Percentiles rank a stretch among this genome's conserved stretches.
Conservation (phyloP, 2,113 vertebrate species). For the Salvelinus fontinalis region DNA sequence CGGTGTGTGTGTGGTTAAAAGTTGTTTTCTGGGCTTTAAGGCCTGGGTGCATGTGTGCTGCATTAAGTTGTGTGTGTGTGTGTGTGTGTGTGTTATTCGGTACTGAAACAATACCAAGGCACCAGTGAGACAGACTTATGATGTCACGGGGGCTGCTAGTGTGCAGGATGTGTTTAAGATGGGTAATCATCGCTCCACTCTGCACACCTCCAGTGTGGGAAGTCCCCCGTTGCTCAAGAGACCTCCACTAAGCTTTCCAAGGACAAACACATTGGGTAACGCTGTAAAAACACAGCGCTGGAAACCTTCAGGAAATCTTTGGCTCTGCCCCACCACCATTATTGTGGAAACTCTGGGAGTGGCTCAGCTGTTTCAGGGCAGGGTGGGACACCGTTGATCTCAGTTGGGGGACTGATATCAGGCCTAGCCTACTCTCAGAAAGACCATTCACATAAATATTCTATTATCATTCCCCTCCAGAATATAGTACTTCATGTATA, state of each 20-base stretch:
- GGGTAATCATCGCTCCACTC: slow-evolving; percentile 50
- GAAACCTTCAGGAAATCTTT: slow-evolving; percentile 53
- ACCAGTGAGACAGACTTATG: slow-evolving; percentile 41
- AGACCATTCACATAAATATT: too few relatives aligned
- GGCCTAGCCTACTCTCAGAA: too few relatives aligned
- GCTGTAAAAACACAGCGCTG: slow-evolving; percentile 55
- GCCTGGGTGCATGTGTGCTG: neutral
- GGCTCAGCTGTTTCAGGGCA: slow-evolving; percentile 24
- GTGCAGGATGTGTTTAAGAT: slow-evolving; percentile 59
- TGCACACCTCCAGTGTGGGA: slow-evolving; percentile 42
- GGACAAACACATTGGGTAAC: slow-evolving; percentile 48
- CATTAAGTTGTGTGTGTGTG: neutral
- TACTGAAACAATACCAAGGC: slow-evolving; percentile 45
- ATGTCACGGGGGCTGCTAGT: slow-evolving; percentile 56
- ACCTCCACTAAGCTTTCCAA: slow-evolving; percentile 41
- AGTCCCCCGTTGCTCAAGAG: slow-evolving; percentile 30
- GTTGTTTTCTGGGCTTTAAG: neutral
- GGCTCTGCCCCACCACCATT: slow-evolving; percentile 47
- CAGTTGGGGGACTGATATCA: slow-evolving; percentile 13
- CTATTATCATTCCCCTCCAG: neutral
- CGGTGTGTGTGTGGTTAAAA: neutral
- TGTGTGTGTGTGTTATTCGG: neutral
- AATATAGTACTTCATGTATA: neutral
- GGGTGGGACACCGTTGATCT: slow-evolving; percentile 31
- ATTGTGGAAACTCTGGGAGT: slow-evolving; percentile 62